These are phyloP conservation scores for Cheilosia vernalis DNA, from an alignment of 2,888 invertebrate genomes.

Conservation along the genomic window DNA sequence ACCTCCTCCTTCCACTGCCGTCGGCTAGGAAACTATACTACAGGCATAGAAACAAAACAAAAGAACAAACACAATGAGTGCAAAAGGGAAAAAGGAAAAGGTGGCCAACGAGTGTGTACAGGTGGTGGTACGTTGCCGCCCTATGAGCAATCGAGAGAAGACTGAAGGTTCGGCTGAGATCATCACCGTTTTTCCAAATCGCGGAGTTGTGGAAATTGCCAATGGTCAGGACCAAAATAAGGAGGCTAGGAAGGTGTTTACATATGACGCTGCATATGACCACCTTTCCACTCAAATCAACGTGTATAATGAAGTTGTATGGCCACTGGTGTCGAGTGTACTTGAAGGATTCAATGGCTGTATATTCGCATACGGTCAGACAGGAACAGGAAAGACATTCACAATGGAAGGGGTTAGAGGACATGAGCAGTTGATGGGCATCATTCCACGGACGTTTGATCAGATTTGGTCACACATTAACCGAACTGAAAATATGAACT, in stretches of 20 bases:
- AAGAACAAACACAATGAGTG: constrained; percentile 78
- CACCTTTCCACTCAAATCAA: constrained; percentile 93
- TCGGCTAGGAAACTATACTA: constrained; percentile 52
- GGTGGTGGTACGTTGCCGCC: constrained; percentile 98
- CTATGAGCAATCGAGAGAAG: constrained; percentile 94
- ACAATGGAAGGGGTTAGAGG: constrained; percentile 88
- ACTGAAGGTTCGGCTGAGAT: constrained; percentile 84
- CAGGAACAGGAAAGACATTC: constrained; percentile 94
- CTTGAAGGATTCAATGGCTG: constrained; percentile 99
- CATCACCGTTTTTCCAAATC: constrained; percentile 92
- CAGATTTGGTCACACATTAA: constrained; percentile 98
- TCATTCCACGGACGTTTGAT: constrained; percentile 98
- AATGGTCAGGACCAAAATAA: constrained; percentile 87
- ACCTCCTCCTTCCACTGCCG: constrained; percentile 40
- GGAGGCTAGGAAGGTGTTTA: constrained; percentile 95
- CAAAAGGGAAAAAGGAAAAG: constrained; percentile 79
- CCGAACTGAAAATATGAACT: constrained; percentile 95
- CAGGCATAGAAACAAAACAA: constrained; percentile 8
- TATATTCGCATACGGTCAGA: constrained; percentile 99
- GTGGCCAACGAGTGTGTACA: constrained; percentile 93
- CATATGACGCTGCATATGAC: constrained; percentile 99
- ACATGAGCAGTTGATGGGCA: constrained; percentile 88
- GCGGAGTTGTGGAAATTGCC: constrained; percentile 95
- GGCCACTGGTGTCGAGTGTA: constrained; percentile 96
- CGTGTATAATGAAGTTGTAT: constrained; percentile 97